A percentile compares a stretch with the other conserved stretches of the same genome.
Evolutionary conservation across 2,113 vertebrate genomes (phyloP).

Genomic region (Riparia riparia): DNA sequence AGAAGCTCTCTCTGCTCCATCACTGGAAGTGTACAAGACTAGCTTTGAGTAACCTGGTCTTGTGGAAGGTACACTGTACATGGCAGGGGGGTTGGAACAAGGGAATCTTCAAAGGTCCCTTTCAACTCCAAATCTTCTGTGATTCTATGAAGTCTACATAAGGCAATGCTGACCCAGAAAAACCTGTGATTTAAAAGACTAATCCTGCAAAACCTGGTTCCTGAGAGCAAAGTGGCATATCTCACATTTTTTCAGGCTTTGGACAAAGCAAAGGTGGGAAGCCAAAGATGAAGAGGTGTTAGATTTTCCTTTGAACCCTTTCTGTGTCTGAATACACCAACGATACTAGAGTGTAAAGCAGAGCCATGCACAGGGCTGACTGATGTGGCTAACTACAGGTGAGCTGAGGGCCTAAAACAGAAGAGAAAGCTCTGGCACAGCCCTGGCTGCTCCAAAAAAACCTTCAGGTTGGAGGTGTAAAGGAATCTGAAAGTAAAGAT

Average conservation of each 20-base stretch:
- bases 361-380: not conserved
- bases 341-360: not conserved
- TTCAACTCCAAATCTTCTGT: not conserved
- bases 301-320: not conserved
- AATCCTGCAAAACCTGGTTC: not conserved
- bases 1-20: not conserved
- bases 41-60: not conserved
- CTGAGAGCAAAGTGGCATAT: not conserved
- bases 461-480: not conserved
- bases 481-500: not conserved
- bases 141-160: not conserved
- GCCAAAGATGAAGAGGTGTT: not conserved
- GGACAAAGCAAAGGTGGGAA: not conserved
- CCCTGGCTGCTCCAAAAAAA: not conserved
- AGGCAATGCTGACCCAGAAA: not conserved
- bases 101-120: not conserved
- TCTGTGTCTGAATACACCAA: not conserved
- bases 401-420: not conserved
- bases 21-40: not conserved
- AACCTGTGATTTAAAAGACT: not conserved
- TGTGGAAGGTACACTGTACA: not conserved
- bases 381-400: conserved; percentile 38
- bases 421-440: not conserved
- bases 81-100: fast-evolving
- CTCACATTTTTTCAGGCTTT: not conserved